These are phyloP conservation scores for Xiphorhynchus elegans DNA, from an alignment of 2,113 vertebrate genomes.

Conservation along the genomic window DNA sequence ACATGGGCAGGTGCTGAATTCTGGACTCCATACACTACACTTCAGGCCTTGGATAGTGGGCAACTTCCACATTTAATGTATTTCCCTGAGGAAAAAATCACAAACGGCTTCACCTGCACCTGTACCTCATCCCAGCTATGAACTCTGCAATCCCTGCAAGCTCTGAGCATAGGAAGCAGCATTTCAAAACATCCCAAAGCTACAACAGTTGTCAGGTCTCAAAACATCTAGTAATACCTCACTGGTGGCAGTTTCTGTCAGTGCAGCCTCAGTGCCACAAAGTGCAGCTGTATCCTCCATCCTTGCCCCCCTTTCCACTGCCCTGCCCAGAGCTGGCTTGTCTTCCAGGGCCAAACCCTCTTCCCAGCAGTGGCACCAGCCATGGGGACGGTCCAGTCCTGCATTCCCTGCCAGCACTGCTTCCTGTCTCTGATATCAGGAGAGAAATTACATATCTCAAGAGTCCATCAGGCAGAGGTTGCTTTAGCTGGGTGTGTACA, in stretches of 20 bases:
- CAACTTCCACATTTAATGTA: background rate
- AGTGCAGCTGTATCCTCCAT: background rate
- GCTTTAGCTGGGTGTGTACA: no score
- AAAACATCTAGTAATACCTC: background rate
- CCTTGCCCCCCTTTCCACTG: background rate
- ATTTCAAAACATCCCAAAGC: background rate
- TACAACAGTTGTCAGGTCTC: background rate
- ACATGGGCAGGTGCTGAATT: no score
- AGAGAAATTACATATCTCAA: fast-evolving
- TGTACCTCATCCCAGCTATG: background rate
- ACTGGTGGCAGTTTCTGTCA: background rate
- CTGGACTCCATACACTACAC: background rate
- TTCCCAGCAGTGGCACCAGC: background rate
- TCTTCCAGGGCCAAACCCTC: background rate
- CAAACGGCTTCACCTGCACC: background rate
- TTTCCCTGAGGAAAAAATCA: background rate
- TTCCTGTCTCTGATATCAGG: background rate
- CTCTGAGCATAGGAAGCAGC: fast-evolving
- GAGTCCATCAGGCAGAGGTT: fast-evolving
- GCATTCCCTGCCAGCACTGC: background rate
- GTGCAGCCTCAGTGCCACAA: background rate
- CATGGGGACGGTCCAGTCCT: fast-evolving
- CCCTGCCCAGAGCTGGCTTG: background rate
- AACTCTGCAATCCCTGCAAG: background rate
- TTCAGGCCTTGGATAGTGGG: background rate